Conservation (phyloP, 37 sponge, comb jelly and placozoan genomes). For the Chondrosia reniformis region DNA sequence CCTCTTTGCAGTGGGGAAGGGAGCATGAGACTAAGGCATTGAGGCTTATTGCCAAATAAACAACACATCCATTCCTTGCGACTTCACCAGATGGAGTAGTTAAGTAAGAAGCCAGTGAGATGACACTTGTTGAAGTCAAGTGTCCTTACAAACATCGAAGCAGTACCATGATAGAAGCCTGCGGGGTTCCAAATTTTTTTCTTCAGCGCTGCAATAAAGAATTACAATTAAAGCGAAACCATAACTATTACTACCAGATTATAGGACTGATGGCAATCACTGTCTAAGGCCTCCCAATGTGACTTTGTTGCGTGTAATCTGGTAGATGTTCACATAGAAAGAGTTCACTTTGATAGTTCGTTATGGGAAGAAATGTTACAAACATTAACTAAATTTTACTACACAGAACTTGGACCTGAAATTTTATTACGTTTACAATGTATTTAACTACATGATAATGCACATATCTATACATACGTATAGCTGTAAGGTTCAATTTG, state of each 20-base stretch:
- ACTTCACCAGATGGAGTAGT: conserved; percentile 10
- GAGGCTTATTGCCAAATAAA: too few relatives aligned
- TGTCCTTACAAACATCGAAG: conserved; percentile 19
- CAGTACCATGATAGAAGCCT: background rate
- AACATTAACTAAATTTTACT: too few relatives aligned
- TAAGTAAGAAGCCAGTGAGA: background rate
- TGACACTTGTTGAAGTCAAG: conserved; percentile 12
- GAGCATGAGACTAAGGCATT: background rate
- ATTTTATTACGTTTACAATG: too few relatives aligned
- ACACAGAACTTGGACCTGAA: too few relatives aligned
- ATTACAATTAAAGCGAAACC: background rate
- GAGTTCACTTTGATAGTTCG: background rate
- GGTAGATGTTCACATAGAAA: background rate
- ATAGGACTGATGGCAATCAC: conserved; percentile 11
- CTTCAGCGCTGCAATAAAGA: background rate
- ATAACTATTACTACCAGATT: conserved; percentile 5
- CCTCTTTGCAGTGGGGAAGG: background rate
- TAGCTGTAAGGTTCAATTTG: too few relatives aligned
- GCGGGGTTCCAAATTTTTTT: background rate
- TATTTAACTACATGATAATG: background rate
- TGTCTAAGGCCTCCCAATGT: background rate
- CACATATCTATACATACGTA: too few relatives aligned
- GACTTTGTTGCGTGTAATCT: conserved; percentile 1
- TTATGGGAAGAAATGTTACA: background rate
- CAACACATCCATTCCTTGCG: background rate